Evolutionary conservation across 2,888 invertebrate species (phyloP), one percentile per base, ranked within the genome.

Genomic region (Athrips mouffetella): DNA sequence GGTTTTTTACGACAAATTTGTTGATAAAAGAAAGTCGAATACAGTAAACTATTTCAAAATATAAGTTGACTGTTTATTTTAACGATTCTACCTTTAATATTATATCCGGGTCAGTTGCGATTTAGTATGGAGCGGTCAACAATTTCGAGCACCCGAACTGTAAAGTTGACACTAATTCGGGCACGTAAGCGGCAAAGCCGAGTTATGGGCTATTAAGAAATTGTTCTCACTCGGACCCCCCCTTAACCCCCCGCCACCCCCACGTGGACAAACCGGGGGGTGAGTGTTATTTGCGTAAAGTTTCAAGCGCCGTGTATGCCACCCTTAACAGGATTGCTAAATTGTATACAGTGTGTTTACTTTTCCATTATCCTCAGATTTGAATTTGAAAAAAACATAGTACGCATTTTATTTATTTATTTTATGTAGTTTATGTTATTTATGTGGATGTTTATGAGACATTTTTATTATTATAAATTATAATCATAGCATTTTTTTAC

Each of bases 181-280:
- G 68, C 76, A 70, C 73, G 73, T 76, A 71, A 70, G 70, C 76
- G 67, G 73, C 76, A 72, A 74, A 67, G 68, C 74, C 76, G 67
- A 81, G 80, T 83, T 82, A 82, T 81, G 75, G 78, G 70, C 83
- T 80, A 83, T 85, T 84, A 85, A 83, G 83, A 80, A 83, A 85
- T 84, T 80, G 83, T 84, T 83, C 77, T 75, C 71, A 64, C 68
- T 70, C 68, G 71, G 73, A 73, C 73, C 67, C 58, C 56, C 49
- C 44, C 42, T n/a, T n/a, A n/a, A n/a, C n/a, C 48, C 30, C 18
- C 18, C 7, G 31, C 31, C 15, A 31, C 40, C 53, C 51, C 1
- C 16, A 6, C 25, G 1, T 1, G 54, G 42, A 48, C 51, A 53
- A 49, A 47, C 51, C 52, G 46, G 44, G 49, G 21, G 27, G 51